Base-by-base conservation (phyloP, 2,113 vertebrate genomes). In the Cynopterus brachyotis region DNA sequence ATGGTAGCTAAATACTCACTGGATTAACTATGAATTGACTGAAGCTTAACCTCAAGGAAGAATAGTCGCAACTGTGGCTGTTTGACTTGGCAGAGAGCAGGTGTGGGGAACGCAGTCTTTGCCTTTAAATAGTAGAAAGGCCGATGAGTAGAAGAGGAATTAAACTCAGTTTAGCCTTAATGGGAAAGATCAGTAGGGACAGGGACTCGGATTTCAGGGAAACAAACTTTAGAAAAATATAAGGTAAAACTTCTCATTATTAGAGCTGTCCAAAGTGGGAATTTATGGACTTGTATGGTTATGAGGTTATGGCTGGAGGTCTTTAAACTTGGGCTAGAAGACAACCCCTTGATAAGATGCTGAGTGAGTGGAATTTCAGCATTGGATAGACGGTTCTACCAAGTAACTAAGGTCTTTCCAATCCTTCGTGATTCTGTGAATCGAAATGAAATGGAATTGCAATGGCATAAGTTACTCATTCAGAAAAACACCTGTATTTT, bases 381-480 rank as follows among this genome's bases (percentile, higher is more conserved):
- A 75, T 37, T 96, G 45, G 35, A 35, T 50, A 59, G 64, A 64
- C 67, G 47, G 19, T 95, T 95, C 76, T 84, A 47, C 75, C 26
- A 62, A 57, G 6, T 89, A 57, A 69, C 47, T 17, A 30, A 62
- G 47, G 35, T 87, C 62, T 72, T 93, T 59, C 37, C 28, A 82
- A 22, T 60, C 30, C 69, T 73, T 24, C 57, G 37, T 64, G 79
- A 89, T 37, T 92, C 30, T 69, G 16, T 73, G 53, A 85, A 75
- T 89, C 55, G 67, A 96, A 96, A 75, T 72, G 60, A 86, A 86
- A 72, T 72, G 11, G 22, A 93, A 26, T 62, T 78, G 59, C 88
- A 95, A 53, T 91, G 81, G 37, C 45, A 22, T 50, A 76, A 40
- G 28, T 69, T 83, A 47, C 50, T 55, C 75, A 88, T 70, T 96